phyloP scores from a whole-genome alignment of 2,888 invertebrate species.

The Metellina segmentata region DNA sequence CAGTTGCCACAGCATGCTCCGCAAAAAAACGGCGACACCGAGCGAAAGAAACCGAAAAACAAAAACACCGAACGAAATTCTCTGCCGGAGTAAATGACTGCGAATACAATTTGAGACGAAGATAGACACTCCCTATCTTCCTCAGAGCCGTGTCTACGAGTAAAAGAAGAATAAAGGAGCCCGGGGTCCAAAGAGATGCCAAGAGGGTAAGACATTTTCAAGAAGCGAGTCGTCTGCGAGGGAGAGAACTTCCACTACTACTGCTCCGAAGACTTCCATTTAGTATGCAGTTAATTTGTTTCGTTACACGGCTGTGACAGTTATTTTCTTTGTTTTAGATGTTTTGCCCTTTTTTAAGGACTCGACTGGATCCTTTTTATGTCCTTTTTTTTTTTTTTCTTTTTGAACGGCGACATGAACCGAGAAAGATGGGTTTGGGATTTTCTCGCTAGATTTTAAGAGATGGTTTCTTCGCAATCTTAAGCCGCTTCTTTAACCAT shows the following conservation, averaged over 20 bases:
- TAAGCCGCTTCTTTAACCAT: too few relatives aligned
- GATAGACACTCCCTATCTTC: conserved; percentile 22
- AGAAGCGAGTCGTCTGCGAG: conserved; percentile 1
- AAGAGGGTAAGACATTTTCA: conserved; percentile 42
- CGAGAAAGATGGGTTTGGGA: neutral
- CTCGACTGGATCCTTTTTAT: neutral
- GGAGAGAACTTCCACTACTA: conserved; percentile 2
- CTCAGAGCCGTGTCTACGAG: conserved; percentile 4
- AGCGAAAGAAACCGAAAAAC: neutral
- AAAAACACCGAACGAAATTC: neutral
- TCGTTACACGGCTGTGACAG: conserved; percentile 54
- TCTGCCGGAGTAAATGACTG: conserved; percentile 23
- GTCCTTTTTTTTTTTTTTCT: neutral
- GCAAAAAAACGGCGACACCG: neutral
- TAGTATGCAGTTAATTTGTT: conserved; percentile 67
- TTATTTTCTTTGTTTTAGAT: conserved; percentile 52
- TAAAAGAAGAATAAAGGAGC: conserved; percentile 9
- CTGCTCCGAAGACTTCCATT: conserved; percentile 45
- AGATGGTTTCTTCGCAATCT: neutral
- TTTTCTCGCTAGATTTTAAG: neutral
- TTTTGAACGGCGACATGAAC: neutral
- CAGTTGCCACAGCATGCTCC: neutral
- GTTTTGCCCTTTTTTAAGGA: conserved; percentile 23
- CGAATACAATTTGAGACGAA: conserved; percentile 20
- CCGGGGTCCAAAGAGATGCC: conserved; percentile 18